Percentiles rank a stretch among this genome's conserved stretches.
Conservation (phyloP, 2,797 vertebrate species). For the Falco rusticolus region DNA sequence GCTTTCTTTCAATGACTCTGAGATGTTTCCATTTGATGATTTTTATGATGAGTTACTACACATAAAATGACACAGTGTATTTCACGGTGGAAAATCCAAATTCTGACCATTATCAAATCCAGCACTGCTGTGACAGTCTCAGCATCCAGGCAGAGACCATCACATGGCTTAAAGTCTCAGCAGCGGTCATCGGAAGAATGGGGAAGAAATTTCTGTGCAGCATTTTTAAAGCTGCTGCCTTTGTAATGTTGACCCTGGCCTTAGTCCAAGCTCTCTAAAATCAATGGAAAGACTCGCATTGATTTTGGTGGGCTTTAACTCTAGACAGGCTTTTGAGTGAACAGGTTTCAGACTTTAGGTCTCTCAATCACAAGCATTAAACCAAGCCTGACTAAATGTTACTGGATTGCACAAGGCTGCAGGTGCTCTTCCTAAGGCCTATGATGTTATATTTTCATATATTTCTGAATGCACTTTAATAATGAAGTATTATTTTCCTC, state of each 20-base stretch:
- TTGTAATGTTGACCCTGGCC: not conserved
- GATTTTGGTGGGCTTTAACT: not conserved
- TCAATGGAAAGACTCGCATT: not conserved
- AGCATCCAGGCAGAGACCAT: not conserved
- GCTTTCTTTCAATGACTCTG: not conserved
- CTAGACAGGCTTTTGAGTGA: not conserved
- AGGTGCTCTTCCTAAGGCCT: not conserved
- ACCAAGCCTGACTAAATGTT: not conserved
- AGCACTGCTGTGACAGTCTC: not conserved
- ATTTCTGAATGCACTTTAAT: not conserved
- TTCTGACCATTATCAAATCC: not conserved
- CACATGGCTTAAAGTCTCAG: not conserved
- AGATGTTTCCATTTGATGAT: conserved; percentile 14
- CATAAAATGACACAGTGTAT: not conserved
- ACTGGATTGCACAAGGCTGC: not conserved
- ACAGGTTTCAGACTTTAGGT: not conserved
- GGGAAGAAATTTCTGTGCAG: not conserved
- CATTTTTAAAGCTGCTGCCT: not conserved
- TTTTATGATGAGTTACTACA: not conserved
- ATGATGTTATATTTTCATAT: not conserved
- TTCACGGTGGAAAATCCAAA: not conserved
- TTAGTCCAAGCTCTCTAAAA: not conserved
- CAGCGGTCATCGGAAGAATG: not conserved
- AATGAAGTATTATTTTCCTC: not conserved
- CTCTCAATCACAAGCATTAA: not conserved